phyloP scores from a whole-genome alignment of 2,113 vertebrate species.

The Gasterosteus aculeatus region DNA sequence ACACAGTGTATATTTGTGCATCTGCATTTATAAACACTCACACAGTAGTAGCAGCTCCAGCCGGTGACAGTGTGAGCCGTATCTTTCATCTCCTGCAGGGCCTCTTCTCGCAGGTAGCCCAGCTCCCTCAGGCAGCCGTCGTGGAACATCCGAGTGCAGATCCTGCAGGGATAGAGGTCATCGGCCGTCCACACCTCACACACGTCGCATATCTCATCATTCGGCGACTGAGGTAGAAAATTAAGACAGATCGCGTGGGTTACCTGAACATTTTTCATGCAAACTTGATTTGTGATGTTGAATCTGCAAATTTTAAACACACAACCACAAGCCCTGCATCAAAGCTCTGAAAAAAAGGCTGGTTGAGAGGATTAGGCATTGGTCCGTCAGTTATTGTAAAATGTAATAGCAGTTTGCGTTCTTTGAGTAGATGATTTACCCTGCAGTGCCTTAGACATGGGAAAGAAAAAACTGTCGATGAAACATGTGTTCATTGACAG shows the following conservation, averaged over 20 bases:
- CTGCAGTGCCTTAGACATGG: neutral
- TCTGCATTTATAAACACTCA: constrained; percentile 74
- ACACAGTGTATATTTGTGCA: neutral
- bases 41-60: constrained; percentile 98
- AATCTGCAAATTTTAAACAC: neutral
- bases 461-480: neutral
- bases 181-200: constrained; percentile 98
- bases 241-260: neutral
- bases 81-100: constrained; percentile 86
- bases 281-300: neutral
- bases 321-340: neutral
- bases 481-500: constrained; percentile 1
- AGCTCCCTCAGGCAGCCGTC: constrained; percentile 94
- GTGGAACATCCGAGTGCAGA: constrained; percentile 93
- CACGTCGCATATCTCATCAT: constrained; percentile 94
- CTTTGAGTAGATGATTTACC: neutral
- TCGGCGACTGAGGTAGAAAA: constrained; percentile 80
- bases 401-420: neutral
- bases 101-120: constrained; percentile 88
- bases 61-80: constrained; percentile 88
- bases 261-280: neutral
- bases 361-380: neutral
- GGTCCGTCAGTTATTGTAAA: neutral
- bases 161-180: constrained; percentile 91
- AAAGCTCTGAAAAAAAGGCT: neutral